These are phyloP conservation scores for Lasioglossum vierecki DNA, from an alignment of 2,888 invertebrate species.

Conservation along the genomic window DNA sequence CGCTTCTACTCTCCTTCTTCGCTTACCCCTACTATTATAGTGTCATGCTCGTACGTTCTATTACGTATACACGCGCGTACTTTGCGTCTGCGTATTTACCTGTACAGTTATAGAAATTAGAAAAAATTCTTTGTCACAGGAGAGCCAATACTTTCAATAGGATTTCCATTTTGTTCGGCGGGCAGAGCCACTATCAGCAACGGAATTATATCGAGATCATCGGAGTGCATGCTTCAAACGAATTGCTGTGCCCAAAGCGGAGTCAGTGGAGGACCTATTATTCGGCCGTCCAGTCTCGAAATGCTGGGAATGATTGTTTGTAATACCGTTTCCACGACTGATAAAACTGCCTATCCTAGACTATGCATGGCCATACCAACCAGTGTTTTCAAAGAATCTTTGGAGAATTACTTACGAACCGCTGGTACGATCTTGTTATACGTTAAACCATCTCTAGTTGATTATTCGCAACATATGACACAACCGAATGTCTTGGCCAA, in stretches of 20 bases:
- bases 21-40: background rate
- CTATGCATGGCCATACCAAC: conserved; percentile 87
- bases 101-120: background rate
- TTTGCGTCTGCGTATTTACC: background rate
- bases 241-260: conserved; percentile 88
- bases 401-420: conserved; percentile 84
- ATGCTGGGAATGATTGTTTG: conserved; percentile 87
- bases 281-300: conserved; percentile 83
- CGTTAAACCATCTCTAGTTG: background rate
- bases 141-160: conserved; percentile 86
- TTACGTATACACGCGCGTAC: background rate
- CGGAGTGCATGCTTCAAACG: conserved; percentile 86
- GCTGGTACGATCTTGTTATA: conserved; percentile 68
- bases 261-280: conserved; percentile 87
- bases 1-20: background rate
- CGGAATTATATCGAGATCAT: conserved; percentile 86
- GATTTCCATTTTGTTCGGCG: conserved; percentile 86
- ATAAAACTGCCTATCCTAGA: conserved; percentile 85
- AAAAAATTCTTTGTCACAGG: conserved; percentile 81
- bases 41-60: background rate
- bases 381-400: conserved; percentile 82
- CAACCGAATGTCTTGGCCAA: background rate
- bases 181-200: conserved; percentile 85
- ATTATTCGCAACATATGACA: background rate
- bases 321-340: conserved; percentile 85